Conservation (phyloP, 2,888 invertebrate genomes). For the Nomada ferruginata region DNA sequence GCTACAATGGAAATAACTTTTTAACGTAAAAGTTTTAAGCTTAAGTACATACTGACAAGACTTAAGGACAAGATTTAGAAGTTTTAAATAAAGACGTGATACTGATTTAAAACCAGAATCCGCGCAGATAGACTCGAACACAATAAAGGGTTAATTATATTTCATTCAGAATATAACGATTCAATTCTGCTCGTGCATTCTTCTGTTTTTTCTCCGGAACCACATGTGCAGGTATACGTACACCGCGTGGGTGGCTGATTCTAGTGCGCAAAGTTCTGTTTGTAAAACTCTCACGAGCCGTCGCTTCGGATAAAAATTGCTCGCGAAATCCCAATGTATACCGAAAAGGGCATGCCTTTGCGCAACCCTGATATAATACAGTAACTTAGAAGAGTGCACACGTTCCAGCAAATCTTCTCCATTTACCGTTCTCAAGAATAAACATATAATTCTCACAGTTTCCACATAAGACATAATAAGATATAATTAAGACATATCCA, state of each 20-base stretch:
- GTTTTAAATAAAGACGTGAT: too few species aligned
- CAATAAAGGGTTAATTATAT: too few species aligned
- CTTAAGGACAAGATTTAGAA: too few species aligned
- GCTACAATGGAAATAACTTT: not conserved
- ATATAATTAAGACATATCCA: too few species aligned
- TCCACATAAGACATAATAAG: too few species aligned
- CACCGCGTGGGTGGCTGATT: constrained; percentile 17
- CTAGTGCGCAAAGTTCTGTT: constrained; percentile 1
- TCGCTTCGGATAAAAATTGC: constrained; percentile 19
- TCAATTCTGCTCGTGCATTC: not conserved
- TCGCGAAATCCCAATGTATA: not conserved
- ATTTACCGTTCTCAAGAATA: not conserved
- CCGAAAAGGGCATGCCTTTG: not conserved
- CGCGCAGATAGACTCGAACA: too few species aligned
- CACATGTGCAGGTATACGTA: constrained; percentile 34
- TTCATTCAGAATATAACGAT: not conserved
- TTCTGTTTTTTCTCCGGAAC: not conserved
- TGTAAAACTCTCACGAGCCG: constrained; percentile 19
- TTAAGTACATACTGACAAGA: too few species aligned
- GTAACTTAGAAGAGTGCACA: not conserved
- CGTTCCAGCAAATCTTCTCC: not conserved
- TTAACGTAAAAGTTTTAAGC: too few species aligned
- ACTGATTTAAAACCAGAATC: too few species aligned
- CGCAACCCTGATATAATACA: not conserved
- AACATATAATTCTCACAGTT: too few species aligned